Evolutionary conservation across 1,140 invertebrate genomes (phyloP), one percentile per base, ranked within the genome.

Genomic region (Lepidostoma basale): DNA sequence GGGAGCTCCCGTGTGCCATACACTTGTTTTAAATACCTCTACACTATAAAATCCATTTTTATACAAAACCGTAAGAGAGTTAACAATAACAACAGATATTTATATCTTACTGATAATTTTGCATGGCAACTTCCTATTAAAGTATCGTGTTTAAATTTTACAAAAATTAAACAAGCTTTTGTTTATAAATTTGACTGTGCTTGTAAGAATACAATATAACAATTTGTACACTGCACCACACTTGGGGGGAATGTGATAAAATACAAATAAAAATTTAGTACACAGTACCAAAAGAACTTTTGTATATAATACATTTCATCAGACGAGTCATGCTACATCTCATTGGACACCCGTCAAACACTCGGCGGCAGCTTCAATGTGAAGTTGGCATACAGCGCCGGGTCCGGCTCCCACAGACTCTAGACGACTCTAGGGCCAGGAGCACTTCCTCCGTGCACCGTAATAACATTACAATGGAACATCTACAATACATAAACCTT

Each of bases 241-340:
- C 64, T 42, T 62, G 39, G 59, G 64, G n/a, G 70, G 67, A 72
- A 66, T 72, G 70, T 72, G 70, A 56, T 56, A 68, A 67, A 69
- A 72, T 72, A 72, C 70, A 72, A 72, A 69, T 67, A 59, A 64
- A 67, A 72, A 63, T 67, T 68, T 68, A 68, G 72, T 73, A 73
- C 72, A 73, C 65, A 66, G 72, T 73, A 73, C 72, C 66, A 73
- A 73, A 73, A 63, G 33, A 63, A 68, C 65, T 67, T 65, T 69
- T 68, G 72, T 68, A 73, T 73, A 68, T 70, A 70, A 73, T 73
- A 73, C 69, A 73, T 69, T 59, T 64, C 64, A 73, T 69, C 67
- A 67, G 68, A 68, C 54, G 67, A 67, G 56, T 67, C 49, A 49
- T 63, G 42, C 67, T 63, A 64, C 36, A 62, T 47, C 62, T 66